A percentile compares a stretch with the other conserved stretches of the same genome.
Evolutionary conservation across 2,113 vertebrate species (phyloP).

Genomic region (Nyctereutes procyonoides): DNA sequence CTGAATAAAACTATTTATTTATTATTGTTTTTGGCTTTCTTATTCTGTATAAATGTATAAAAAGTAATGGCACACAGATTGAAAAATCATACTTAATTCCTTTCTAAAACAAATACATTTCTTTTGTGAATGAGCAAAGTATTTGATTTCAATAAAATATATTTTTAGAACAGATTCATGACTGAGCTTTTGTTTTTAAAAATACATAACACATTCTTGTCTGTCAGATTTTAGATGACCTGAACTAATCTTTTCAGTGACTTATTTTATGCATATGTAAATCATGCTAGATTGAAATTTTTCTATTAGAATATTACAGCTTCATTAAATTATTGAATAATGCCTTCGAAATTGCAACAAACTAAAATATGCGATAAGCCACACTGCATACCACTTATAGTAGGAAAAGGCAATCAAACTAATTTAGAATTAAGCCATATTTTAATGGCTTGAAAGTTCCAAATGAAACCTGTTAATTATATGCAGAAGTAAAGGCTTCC

Average conservation of each 20-base stretch:
- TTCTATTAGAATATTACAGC: slow-evolving; percentile 78
- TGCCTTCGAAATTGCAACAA: slow-evolving; percentile 45
- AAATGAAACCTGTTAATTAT: slow-evolving; percentile 68
- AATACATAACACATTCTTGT: slow-evolving; percentile 70
- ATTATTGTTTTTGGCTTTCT: slow-evolving; percentile 52
- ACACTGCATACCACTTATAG: slow-evolving; percentile 43
- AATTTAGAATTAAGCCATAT: slow-evolving; percentile 65
- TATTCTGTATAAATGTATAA: slow-evolving; percentile 11
- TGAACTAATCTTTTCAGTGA: slow-evolving; percentile 76
- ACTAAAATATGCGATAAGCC: slow-evolving; percentile 50
- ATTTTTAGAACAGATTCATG: slow-evolving; percentile 78
- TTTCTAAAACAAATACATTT: slow-evolving; percentile 65
- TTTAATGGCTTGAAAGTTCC: slow-evolving; percentile 64
- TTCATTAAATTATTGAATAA: slow-evolving; percentile 71
- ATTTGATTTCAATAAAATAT: slow-evolving; percentile 75
- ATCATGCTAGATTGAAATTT: slow-evolving; percentile 71
- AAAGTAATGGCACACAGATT: slow-evolving; percentile 9
- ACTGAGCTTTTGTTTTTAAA: slow-evolving; percentile 76
- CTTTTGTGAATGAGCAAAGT: slow-evolving; percentile 66
- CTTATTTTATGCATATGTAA: slow-evolving; percentile 79
- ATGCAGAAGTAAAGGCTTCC: slow-evolving; percentile 12
- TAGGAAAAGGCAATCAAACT: slow-evolving; percentile 62
- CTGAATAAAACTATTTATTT: slow-evolving; percentile 43
- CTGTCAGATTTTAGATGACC: slow-evolving; percentile 77
- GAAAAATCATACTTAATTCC: slow-evolving; percentile 66